Evolutionary conservation across 2,888 invertebrate species (phyloP).

Genomic region (Tigriopus californicus): DNA sequence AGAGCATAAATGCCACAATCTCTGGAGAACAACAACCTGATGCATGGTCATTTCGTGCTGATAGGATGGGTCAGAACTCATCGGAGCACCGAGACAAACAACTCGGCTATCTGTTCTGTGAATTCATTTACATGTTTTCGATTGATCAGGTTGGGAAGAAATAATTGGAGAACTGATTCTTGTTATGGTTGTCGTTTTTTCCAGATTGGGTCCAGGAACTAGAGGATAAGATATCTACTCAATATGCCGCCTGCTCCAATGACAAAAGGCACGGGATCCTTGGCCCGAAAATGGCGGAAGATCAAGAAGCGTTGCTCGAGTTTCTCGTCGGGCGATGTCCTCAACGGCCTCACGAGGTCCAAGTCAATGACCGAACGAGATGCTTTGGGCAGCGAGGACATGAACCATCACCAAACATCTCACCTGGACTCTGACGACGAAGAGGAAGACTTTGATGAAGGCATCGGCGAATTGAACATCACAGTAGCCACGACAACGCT

Average conservation of each 20-base stretch:
- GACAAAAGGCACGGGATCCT: constrained; percentile 21
- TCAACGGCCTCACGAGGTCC: neutral
- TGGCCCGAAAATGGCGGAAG: constrained; percentile 54
- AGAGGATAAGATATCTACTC: neutral
- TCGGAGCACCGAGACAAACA: too few relatives aligned
- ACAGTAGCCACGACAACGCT: neutral
- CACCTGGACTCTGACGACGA: neutral
- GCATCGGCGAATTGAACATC: neutral
- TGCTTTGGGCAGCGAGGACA: neutral
- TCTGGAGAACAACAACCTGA: too few relatives aligned
- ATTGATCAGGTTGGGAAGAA: too few relatives aligned
- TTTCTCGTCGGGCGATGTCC: constrained; percentile 21
- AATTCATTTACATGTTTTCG: too few relatives aligned
- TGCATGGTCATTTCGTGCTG: too few relatives aligned
- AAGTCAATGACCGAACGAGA: neutral
- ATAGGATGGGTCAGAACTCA: too few relatives aligned
- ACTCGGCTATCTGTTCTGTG: too few relatives aligned
- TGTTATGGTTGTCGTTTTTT: too few relatives aligned
- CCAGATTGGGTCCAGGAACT: too few relatives aligned
- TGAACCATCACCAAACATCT: neutral
- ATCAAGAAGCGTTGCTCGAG: constrained; percentile 46
- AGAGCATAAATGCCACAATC: too few relatives aligned
- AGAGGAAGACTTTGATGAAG: neutral
- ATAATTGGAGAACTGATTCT: too few relatives aligned
- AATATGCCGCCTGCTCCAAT: constrained; percentile 7